Base-by-base conservation (phyloP, 2,113 vertebrate genomes). In the Zosterops pallidus region DNA sequence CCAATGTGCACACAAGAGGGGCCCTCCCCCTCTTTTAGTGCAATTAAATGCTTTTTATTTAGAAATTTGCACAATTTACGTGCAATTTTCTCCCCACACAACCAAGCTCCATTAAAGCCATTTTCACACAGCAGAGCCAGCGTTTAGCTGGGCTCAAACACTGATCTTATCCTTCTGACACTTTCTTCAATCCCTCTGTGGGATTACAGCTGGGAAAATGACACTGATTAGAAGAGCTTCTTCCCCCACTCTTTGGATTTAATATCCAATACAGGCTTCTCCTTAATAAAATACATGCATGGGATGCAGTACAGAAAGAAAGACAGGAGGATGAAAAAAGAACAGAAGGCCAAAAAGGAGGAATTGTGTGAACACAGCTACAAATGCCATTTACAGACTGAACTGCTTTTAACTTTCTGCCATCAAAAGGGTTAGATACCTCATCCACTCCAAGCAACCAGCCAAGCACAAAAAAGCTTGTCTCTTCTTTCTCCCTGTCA, bases 11-110 rank as follows among this genome's bases (percentile, higher is more conserved):
- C 77, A 83, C 77, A 82, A 65, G 86, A 89, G 16, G 64, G 83
- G 75, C 52, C 83, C 86, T 95, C 91, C 89, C 52, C 12, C 56
- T 83, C 88, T 85, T 88, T 89, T 46, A 96, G 81, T 2, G 3
- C 71, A 86, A 96, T 90, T 93, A 86, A 95, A 92, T 80, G 88
- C 79, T 90, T 95, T 91, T 94, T 90, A 94, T 93, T 93, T 74
- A 93, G 83, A 78, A 96, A 96, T 94, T 41, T 85, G 83, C 85
- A 80, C 87, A 25, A 67, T 88, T 94, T 71, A 37, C 0, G 3
- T 83, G 71, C 68, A 8, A 77, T 92, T 95, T 96, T 92, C 68
- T 76, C 74, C 33, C 39, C 28, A 15, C 25, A 75, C 29, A 83
- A 81, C 44, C 69, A 68, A 64, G 39, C 37, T 84, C 88, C 77